Evolutionary conservation across 2,888 invertebrate species (phyloP).

Genomic region (Latrodectus hesperus): DNA sequence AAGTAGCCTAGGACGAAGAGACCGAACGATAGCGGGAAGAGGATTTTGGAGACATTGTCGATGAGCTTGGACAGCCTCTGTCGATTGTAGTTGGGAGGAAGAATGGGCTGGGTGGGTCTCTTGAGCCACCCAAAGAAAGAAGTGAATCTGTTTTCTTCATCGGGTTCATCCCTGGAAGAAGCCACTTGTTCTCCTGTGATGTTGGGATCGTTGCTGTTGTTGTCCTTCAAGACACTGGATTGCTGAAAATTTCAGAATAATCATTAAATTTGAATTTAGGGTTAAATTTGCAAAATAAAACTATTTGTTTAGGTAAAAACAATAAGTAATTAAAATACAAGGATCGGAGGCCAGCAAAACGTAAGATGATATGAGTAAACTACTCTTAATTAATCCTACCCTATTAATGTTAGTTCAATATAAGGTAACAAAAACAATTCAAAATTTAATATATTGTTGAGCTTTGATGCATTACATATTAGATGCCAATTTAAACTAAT

Average conservation of each 20-base stretch:
- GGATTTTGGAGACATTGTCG: conserved; percentile 94
- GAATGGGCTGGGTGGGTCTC: conserved; percentile 87
- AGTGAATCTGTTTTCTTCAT: conserved; percentile 16
- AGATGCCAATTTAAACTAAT: too few relatives aligned
- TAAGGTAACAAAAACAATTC: too few relatives aligned
- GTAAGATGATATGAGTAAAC: too few relatives aligned
- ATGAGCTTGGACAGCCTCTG: conserved; percentile 88
- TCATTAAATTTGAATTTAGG: too few relatives aligned
- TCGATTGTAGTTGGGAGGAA: conserved; percentile 75
- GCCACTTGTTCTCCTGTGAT: conserved; percentile 30
- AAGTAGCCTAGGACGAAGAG: conserved; percentile 96
- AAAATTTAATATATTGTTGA: too few relatives aligned
- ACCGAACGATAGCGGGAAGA: conserved; percentile 93
- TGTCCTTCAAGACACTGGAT: conserved; percentile 49
- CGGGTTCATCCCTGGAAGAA: neutral
- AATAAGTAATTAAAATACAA: too few relatives aligned
- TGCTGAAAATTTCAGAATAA: conserved; percentile 17
- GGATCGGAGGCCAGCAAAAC: too few relatives aligned
- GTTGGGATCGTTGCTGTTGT: conserved; percentile 63
- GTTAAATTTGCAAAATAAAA: too few relatives aligned
- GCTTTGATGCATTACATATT: too few relatives aligned
- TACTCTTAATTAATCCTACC: too few relatives aligned
- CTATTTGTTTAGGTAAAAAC: too few relatives aligned
- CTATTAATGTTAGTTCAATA: too few relatives aligned
- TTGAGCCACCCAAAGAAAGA: conserved; percentile 77